Base-by-base conservation (phyloP, 1,140 invertebrate species). In the Tenebrio molitor region DNA sequence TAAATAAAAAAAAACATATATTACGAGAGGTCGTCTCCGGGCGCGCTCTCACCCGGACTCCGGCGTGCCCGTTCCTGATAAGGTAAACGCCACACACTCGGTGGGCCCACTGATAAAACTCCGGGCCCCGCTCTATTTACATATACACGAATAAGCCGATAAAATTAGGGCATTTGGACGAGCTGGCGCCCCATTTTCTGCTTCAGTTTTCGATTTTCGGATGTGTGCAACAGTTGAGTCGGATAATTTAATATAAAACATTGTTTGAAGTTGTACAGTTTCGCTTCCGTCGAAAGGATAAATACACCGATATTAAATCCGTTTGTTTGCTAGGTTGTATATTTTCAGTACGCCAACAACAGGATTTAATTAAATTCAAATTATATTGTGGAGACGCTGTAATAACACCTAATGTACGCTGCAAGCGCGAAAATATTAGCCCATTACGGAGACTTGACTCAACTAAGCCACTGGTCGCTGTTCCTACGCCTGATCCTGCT, bases 361-460 rank as follows among this genome's bases (percentile, higher is more conserved):
- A 29, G 36, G 36, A 46, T 46, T 46, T 46, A 46, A 46, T 46
- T 46, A 46, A 46, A 19, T 39, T 39, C 36, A 39, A 39, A 39
- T 39, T 5, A 39, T 7, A 39, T 39, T 39, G 36, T 39, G 36
- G 36, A 7, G 36, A 39, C 5, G n/a, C 2, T 39, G 36, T 39
- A 39, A 29, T 29, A 41, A 7, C 16, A 17, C 17, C 14, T 46
- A 46, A 46, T 46, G 12, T 10, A 3, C 14, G 42, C 42, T 17
- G 10, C 42, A 17, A 17, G 42, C 2, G 42, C 14, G 42, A 46
- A 46, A 17, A 46, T 46, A 46, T 19, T 19, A 10, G 2, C 2
- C 17, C 15, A 46, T 46, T 46, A 46, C 36, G 36, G 12, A 39
- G 16, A 15, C 16, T 16, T 46, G 42, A 46, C 42, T 15, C 42